Percentiles rank a stretch among this genome's conserved stretches.
phyloP scores from a whole-genome alignment of 2,888 invertebrate genomes.

The Anticlea derivata region DNA sequence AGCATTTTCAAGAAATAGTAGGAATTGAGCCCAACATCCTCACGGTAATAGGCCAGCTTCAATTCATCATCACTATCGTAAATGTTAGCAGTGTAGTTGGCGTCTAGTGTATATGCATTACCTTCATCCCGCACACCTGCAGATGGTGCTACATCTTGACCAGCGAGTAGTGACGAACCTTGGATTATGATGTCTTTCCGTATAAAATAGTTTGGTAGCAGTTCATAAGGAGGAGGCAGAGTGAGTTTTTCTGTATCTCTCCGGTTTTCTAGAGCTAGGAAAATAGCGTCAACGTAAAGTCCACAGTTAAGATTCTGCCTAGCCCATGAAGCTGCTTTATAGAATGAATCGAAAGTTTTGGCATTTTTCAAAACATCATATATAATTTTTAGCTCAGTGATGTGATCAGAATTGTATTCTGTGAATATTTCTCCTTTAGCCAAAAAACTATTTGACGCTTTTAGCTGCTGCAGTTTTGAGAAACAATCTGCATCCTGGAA shows the following conservation, averaged over 20 bases:
- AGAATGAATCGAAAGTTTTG: conserved; percentile 83
- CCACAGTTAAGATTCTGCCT: conserved; percentile 86
- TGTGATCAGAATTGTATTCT: conserved; percentile 61
- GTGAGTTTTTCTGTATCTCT: conserved; percentile 83
- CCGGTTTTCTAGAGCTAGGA: conserved; percentile 83
- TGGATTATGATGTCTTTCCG: conserved; percentile 83
- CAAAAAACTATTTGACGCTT: conserved; percentile 53
- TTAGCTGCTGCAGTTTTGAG: conserved; percentile 53
- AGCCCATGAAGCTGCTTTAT: conserved; percentile 82
- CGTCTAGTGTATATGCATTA: conserved; percentile 63
- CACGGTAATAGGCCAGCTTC: conserved; percentile 87
- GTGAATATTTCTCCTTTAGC: conserved; percentile 69
- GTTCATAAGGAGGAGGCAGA: conserved; percentile 87
- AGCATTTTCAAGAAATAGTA: conserved; percentile 85
- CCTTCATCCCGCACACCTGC: conserved; percentile 63
- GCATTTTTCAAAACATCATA: conserved; percentile 82
- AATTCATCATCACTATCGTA: conserved; percentile 78
- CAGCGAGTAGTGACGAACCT: conserved; percentile 59
- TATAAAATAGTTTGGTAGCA: conserved; percentile 87
- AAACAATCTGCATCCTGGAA: conserved; percentile 63
- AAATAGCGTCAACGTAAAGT: conserved; percentile 85
- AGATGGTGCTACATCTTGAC: conserved; percentile 50
- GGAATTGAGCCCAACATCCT: conserved; percentile 87
- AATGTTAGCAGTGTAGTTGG: conserved; percentile 69
- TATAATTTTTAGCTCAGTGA: conserved; percentile 59